A percentile compares a stretch with the other conserved stretches of the same genome.
These are phyloP conservation scores for Timandra comae DNA, from an alignment of 2,888 invertebrate genomes.

Conservation along the genomic window DNA sequence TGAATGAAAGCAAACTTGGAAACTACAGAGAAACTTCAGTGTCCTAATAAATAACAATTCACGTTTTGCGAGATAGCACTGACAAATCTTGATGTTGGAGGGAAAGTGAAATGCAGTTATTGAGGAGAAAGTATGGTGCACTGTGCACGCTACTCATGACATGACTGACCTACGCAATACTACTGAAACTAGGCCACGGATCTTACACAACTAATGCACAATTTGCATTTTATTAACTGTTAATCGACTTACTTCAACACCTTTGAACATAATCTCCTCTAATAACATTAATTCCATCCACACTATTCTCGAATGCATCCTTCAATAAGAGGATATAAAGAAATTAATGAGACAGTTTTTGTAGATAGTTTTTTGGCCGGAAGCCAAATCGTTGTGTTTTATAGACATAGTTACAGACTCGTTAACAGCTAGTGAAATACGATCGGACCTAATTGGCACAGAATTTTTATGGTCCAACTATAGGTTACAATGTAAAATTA, in stretches of 20 bases:
- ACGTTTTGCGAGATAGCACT: no score
- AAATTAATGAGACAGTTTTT: conserved; percentile 27
- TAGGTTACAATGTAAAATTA: no score
- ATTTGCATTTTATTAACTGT: conserved; percentile 34
- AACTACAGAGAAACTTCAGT: no score
- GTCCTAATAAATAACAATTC: no score
- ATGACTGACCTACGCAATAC: conserved; percentile 67
- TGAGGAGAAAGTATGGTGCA: conserved; percentile 54
- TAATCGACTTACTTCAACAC: conserved; percentile 24
- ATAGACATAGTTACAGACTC: conserved; percentile 18
- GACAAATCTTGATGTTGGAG: conserved; percentile 33
- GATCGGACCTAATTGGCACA: conserved; percentile 19
- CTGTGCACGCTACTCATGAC: conserved; percentile 33
- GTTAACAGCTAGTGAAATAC: conserved; percentile 22
- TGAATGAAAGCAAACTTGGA: no score
- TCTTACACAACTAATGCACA: conserved; percentile 45
- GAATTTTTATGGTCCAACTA: conserved; percentile 16
- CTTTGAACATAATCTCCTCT: conserved; percentile 24
- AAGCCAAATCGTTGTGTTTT: conserved; percentile 26
- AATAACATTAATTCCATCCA: conserved; percentile 26
- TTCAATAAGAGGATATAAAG: conserved; percentile 26
- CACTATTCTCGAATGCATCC: conserved; percentile 24
- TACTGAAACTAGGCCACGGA: conserved; percentile 52
- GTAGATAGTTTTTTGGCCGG: conserved; percentile 30
- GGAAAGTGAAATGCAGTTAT: conserved; percentile 55